Evolutionary conservation across 2,797 vertebrate species (phyloP), one percentile per base, ranked within the genome.

Genomic region (Salmo trutta): DNA sequence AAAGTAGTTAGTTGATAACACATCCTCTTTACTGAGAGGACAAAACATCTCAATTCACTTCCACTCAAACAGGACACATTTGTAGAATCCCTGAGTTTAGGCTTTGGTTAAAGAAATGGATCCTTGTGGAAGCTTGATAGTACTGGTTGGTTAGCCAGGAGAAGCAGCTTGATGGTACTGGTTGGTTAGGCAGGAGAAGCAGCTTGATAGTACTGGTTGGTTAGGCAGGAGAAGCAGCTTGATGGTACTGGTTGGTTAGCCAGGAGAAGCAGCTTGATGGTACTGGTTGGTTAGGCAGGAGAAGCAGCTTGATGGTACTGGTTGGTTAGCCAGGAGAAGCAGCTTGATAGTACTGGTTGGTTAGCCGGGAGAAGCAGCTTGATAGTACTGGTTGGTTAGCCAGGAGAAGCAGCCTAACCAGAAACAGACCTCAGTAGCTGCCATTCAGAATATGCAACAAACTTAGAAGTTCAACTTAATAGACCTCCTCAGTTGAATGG

Each of bases 41-140:
- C 82, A 91, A 88, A 85, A 67, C 80, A 81, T 75, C 79, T 78
- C 56, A 76, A 77, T 80, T 80, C 80, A 64, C 64, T 70, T 75
- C 51, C 47, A 74, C 77, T 67, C 78, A 47, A 62, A 69, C 74
- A 78, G 70, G 76, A 76, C 85, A 76, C 85, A 81, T 84, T 77
- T 86, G 80, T 85, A 85, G 72, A 84, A 88, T 84, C 80, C 84
- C 86, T 82, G 78, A 80, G 36, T 76, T 75, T 76, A 75, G 54
- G 66, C 68, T 70, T 70, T n/a, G 68, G 36, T 70, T 15, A 15
- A 65, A 24, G 62, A 59, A 59, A 21, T 21, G 19, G 54, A n/a
- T n/a, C 19, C 19, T 59, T 59, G 54, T 19, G n/a, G 54, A 19
- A 59, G 4, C 54, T 2, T 59, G 54, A 59, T n/a, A n/a, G 19